phyloP scores from a whole-genome alignment of 2,113 vertebrate species.

The Nematolebias whitei region DNA sequence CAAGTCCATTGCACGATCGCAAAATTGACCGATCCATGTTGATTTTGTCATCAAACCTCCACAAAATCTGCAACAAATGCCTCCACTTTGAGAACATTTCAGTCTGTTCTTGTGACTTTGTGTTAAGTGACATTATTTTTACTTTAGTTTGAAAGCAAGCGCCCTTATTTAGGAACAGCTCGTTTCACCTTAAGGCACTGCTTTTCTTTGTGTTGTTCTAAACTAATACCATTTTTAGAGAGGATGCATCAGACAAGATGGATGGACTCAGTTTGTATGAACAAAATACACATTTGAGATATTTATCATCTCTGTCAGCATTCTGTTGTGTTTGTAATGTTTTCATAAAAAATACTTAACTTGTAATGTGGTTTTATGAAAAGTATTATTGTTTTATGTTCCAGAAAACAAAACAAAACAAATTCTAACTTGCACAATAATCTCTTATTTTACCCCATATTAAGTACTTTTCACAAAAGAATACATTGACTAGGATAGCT shows the following conservation, averaged over 20 bases:
- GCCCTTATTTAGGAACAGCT: too few relatives aligned
- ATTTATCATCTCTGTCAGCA: neutral
- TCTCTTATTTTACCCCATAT: too few relatives aligned
- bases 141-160: neutral
- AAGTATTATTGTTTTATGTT: too few relatives aligned
- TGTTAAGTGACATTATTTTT: neutral
- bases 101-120: neutral
- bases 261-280: neutral
- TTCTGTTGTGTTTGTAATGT: neutral
- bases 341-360: neutral
- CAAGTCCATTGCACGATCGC: too few relatives aligned
- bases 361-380: too few relatives aligned
- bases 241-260: neutral
- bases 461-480: neutral
- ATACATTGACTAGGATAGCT: constrained; percentile 20
- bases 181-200: neutral
- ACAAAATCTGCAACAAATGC: too few relatives aligned
- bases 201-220: neutral
- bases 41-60: too few relatives aligned
- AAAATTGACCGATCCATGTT: too few relatives aligned
- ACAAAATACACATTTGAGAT: neutral
- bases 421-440: too few relatives aligned
- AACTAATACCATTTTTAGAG: neutral
- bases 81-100: neutral
- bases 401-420: too few relatives aligned